Percentiles rank a stretch among this genome's conserved stretches.
Conservation (phyloP, 2,113 vertebrate species). For the Hippocampus barbouri region DNA sequence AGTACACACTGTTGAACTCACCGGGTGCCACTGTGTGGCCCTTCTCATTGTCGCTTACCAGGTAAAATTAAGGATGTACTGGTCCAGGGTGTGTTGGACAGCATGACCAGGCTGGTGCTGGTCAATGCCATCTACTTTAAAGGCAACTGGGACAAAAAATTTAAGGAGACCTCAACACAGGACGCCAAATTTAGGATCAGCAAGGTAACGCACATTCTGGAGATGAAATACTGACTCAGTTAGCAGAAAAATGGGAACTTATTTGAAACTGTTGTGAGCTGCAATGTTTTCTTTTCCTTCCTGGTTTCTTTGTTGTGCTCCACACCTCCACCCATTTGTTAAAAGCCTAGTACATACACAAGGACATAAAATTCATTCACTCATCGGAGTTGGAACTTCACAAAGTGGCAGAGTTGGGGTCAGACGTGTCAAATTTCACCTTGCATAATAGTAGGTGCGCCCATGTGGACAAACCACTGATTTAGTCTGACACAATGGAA, state of each 20-base stretch:
- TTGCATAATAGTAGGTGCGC: not conserved
- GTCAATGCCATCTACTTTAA: conserved; percentile 97
- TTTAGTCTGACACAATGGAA: not conserved
- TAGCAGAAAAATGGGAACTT: not conserved
- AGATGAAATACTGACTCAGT: not conserved
- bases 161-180: conserved; percentile 59
- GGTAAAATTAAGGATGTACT: conserved; percentile 86
- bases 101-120: conserved; percentile 76
- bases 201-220: conserved; percentile 50
- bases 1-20: not conserved
- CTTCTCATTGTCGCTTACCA: conserved; percentile 32
- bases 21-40: not conserved
- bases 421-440: not conserved
- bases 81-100: conserved; percentile 61
- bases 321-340: not conserved
- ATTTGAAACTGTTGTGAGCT: not conserved
- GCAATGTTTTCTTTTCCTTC: not conserved
- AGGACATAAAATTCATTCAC: not conserved
- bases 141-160: conserved; percentile 81
- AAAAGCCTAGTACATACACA: not conserved
- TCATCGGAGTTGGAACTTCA: not conserved
- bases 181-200: conserved; percentile 71
- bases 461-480: not conserved
- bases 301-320: not conserved
- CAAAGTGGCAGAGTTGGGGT: not conserved